phyloP scores from a whole-genome alignment of 2,888 invertebrate species.

The Agapostemon virescens region DNA sequence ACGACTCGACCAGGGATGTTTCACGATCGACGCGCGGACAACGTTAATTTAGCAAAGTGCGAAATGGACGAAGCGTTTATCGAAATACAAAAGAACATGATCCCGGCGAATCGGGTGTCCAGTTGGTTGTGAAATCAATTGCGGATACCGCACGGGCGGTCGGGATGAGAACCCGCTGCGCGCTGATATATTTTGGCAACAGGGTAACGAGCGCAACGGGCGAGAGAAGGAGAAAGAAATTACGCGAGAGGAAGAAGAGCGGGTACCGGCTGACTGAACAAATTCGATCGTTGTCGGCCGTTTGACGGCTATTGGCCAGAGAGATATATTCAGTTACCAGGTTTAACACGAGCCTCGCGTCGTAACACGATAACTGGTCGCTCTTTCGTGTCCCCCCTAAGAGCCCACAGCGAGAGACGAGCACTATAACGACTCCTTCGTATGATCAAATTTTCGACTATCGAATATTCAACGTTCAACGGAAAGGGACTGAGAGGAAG shows the following conservation, averaged over 20 bases:
- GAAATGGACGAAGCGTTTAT: background rate
- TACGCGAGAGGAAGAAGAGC: slow-evolving; percentile 45
- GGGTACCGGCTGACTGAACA: slow-evolving; percentile 70
- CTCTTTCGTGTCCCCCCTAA: slow-evolving; percentile 64
- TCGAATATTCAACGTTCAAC: slow-evolving; percentile 50
- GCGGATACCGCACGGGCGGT: slow-evolving; percentile 17
- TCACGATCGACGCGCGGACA: background rate
- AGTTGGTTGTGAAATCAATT: slow-evolving; percentile 46
- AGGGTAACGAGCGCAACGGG: slow-evolving; percentile 35
- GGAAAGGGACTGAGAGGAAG: background rate
- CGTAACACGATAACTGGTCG: slow-evolving; percentile 76
- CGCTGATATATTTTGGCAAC: slow-evolving; percentile 61
- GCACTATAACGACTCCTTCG: slow-evolving; percentile 49
- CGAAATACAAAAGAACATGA: background rate
- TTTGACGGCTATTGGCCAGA: slow-evolving; percentile 76
- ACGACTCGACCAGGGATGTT: background rate
- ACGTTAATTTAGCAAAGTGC: background rate
- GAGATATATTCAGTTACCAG: slow-evolving; percentile 76
- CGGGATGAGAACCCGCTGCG: slow-evolving; percentile 47
- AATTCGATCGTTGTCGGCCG: slow-evolving; percentile 77
- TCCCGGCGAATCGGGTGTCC: slow-evolving; percentile 15
- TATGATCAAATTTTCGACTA: slow-evolving; percentile 59
- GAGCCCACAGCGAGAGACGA: slow-evolving; percentile 46
- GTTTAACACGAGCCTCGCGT: slow-evolving; percentile 75
- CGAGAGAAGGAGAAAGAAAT: slow-evolving; percentile 32